Percentiles rank a stretch among this genome's conserved stretches.
phyloP scores from a whole-genome alignment of 2,797 vertebrate species.

The Ispidina picta region DNA sequence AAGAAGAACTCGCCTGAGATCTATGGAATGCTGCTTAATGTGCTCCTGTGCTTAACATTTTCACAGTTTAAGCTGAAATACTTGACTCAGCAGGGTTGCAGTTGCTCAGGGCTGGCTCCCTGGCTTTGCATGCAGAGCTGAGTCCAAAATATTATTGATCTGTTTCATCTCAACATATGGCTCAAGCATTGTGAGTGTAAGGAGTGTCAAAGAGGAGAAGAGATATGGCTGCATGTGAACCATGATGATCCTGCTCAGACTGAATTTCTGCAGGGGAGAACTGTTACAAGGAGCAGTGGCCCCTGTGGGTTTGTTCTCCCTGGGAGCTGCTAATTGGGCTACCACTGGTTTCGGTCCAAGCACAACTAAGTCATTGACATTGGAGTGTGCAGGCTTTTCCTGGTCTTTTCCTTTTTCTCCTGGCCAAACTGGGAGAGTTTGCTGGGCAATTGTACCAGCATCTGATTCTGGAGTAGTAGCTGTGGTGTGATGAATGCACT shows the following conservation, averaged over 20 bases:
- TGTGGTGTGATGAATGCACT: accelerated
- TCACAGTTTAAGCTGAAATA: neutral
- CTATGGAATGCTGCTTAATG: neutral
- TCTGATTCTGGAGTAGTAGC: neutral
- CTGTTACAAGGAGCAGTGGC: neutral
- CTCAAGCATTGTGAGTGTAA: neutral
- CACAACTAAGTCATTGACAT: neutral
- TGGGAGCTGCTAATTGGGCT: neutral
- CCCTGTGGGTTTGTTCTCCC: neutral
- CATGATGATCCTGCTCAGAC: accelerated
- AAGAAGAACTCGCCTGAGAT: neutral
- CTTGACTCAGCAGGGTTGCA: neutral
- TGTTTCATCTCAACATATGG: neutral
- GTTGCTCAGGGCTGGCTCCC: neutral
- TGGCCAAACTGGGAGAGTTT: neutral
- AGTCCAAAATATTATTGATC: neutral
- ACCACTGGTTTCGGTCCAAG: neutral
- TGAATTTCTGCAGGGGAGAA: neutral
- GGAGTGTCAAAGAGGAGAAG: neutral
- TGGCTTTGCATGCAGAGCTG: neutral
- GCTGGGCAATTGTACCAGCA: neutral
- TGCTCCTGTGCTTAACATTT: accelerated
- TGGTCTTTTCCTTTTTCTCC: no score
- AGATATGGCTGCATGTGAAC: neutral
- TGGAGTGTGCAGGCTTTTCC: neutral